Conservation (phyloP, 2,797 vertebrate genomes). For the Danio tinwini region DNA sequence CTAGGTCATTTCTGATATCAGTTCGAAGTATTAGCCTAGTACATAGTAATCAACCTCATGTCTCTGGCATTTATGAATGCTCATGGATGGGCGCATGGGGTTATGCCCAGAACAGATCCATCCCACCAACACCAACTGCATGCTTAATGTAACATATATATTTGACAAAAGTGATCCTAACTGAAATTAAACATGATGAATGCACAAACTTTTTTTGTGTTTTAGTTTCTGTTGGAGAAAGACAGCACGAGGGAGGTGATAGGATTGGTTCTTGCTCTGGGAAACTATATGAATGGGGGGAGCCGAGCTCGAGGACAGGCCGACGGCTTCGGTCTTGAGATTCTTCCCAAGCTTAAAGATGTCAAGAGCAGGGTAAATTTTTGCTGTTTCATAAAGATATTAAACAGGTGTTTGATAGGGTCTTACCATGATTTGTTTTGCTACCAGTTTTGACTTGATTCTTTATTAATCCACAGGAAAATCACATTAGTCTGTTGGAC, state of each 20-base stretch:
- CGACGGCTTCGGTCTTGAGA: slow-evolving; percentile 94
- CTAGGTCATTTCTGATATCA: no score
- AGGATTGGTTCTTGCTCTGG: slow-evolving; percentile 92
- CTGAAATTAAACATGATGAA: neutral
- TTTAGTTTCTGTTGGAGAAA: slow-evolving; percentile 83
- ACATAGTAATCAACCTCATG: no score
- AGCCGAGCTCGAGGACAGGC: slow-evolving; percentile 93
- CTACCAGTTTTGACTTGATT: neutral
- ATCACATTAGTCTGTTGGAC: slow-evolving; percentile 88
- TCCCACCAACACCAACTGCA: no score
- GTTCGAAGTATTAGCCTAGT: no score
- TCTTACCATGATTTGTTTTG: neutral
- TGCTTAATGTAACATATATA: no score
- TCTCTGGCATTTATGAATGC: no score
- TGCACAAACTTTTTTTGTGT: neutral
- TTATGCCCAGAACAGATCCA: no score
- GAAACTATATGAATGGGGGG: slow-evolving; percentile 98
- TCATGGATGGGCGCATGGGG: no score
- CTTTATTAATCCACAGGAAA: slow-evolving; percentile 79
- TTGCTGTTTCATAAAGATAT: neutral
- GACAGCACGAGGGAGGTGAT: slow-evolving; percentile 85
- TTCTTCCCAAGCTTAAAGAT: slow-evolving; percentile 97
- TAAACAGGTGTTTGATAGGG: neutral
- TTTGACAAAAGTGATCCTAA: no score
- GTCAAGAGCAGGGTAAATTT: slow-evolving; percentile 90